A percentile compares a stretch with the other conserved stretches of the same genome.
phyloP scores from a whole-genome alignment of 2,888 invertebrate genomes.

The Drosophila barbarae region DNA sequence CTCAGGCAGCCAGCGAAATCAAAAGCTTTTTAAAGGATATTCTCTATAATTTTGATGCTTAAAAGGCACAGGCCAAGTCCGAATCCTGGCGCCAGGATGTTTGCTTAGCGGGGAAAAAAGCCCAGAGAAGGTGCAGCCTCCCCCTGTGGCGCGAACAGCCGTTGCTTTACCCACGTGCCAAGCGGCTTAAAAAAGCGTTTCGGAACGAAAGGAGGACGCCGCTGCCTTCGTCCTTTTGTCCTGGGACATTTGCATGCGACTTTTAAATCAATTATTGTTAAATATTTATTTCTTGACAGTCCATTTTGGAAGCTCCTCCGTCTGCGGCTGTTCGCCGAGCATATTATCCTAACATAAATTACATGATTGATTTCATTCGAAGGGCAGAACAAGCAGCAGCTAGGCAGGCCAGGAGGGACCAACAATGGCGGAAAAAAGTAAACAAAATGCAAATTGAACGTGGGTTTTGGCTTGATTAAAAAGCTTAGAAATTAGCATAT shows the following conservation, averaged over 20 bases:
- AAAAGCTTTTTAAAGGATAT: constrained; percentile 74
- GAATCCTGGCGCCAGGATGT: constrained; percentile 42
- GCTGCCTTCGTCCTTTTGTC: constrained; percentile 24
- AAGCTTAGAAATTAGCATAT: constrained; percentile 71
- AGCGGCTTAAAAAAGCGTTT: constrained; percentile 60
- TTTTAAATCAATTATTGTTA: constrained; percentile 75
- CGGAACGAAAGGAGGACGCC: constrained; percentile 6
- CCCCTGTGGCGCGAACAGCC: constrained; percentile 54
- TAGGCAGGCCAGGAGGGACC: constrained; percentile 14
- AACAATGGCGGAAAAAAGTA: constrained; percentile 51
- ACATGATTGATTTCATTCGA: constrained; percentile 77
- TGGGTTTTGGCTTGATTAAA: constrained; percentile 65
- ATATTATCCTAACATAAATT: constrained; percentile 76
- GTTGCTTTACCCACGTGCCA: constrained; percentile 70
- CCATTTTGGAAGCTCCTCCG: constrained; percentile 43
- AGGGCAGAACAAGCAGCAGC: constrained; percentile 33
- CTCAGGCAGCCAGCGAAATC: constrained; percentile 49
- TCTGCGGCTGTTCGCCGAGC: constrained; percentile 32
- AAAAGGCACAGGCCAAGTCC: constrained; percentile 46
- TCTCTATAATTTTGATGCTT: constrained; percentile 68
- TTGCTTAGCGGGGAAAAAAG: constrained; percentile 58
- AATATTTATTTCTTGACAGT: constrained; percentile 73
- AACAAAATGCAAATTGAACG: constrained; percentile 68
- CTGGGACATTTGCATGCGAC: constrained; percentile 69
- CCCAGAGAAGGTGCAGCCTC: constrained; percentile 31